These are phyloP conservation scores for Streptopelia turtur DNA, from an alignment of 2,797 vertebrate genomes.

Conservation along the genomic window DNA sequence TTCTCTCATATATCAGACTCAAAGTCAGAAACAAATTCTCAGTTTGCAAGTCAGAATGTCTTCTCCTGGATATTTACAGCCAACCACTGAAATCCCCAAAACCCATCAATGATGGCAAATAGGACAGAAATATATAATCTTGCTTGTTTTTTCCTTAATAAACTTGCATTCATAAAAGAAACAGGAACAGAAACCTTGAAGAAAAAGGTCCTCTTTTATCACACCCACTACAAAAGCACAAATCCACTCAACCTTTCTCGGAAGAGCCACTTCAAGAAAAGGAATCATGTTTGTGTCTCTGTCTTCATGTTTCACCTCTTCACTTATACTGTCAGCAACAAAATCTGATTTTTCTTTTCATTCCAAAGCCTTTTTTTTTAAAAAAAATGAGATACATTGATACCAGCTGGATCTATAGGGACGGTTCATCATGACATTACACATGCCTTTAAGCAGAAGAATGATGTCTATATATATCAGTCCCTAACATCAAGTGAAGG, in stretches of 20 bases:
- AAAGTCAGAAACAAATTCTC: background rate
- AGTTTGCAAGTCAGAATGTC: background rate
- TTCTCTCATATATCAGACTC: background rate
- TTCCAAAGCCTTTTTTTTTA: background rate
- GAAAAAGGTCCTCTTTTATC: background rate
- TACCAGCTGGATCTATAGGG: background rate
- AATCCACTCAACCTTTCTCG: background rate
- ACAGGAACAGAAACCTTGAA: background rate
- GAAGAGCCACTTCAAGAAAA: background rate
- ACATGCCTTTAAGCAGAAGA: background rate
- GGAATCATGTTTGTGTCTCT: background rate
- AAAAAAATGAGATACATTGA: background rate
- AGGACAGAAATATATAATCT: slow-evolving; percentile 2
- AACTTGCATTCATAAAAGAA: background rate
- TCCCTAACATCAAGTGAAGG: background rate
- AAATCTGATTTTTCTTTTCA: background rate
- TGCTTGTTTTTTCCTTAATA: background rate
- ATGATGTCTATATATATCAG: background rate
- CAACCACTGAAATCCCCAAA: background rate
- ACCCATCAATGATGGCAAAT: slow-evolving; percentile 2
- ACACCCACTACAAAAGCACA: background rate
- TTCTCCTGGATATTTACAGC: slow-evolving; percentile 9
- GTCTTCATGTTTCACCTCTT: background rate
- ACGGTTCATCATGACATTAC: background rate
- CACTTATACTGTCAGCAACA: background rate